Base-by-base conservation (phyloP, 2,797 vertebrate species). In the Poecile montanus region DNA sequence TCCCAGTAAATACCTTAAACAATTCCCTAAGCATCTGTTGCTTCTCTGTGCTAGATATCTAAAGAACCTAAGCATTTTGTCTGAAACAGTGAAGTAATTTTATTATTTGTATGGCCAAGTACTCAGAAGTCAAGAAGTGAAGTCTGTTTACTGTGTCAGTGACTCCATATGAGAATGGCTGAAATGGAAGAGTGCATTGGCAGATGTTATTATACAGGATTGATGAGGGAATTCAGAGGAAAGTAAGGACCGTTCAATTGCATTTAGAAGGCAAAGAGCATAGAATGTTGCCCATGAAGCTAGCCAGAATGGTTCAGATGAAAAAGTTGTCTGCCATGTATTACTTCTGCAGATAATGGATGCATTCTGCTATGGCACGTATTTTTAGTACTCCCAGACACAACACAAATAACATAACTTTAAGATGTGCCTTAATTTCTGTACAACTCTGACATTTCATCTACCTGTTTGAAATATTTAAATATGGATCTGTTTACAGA, bases 221-320 rank as follows among this genome's bases (percentile, higher is more conserved):
- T 89, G 67, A 89, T 85, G 74, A 87, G 58, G 45, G 78, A 93
- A 89, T 82, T 88, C 58, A 60, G 50, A 80, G 45, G 48, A 77
- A 94, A 85, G n/a, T 67, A 85, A 71, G 42, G 53, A 70, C 30
- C 2, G 3, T 83, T 70, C 78, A 62, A 63, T 50, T 66, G 51
- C 34, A 89, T 88, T 92, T 89, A 79, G 78, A 89, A 93, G 42
- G 71, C 53, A 85, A 76, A 70, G 9, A 78, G 50, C 36, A 74
- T 45, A 85, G 68, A 77, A 70, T 62, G 68, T 68, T 84, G 61
- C 12, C 42, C 56, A 27, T 58, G 66, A 86, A 81, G 27, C 23
- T 47, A 57, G 26, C 23, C 38, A 75, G 32, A 90, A 76, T 42
- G 11, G 40, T 36, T 70, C 20, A 60, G 42, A 71, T 36, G 16